Percentiles rank a stretch among this genome's conserved stretches.
phyloP scores from a whole-genome alignment of 2,888 invertebrate genomes.

The Liodrosophila aerea region DNA sequence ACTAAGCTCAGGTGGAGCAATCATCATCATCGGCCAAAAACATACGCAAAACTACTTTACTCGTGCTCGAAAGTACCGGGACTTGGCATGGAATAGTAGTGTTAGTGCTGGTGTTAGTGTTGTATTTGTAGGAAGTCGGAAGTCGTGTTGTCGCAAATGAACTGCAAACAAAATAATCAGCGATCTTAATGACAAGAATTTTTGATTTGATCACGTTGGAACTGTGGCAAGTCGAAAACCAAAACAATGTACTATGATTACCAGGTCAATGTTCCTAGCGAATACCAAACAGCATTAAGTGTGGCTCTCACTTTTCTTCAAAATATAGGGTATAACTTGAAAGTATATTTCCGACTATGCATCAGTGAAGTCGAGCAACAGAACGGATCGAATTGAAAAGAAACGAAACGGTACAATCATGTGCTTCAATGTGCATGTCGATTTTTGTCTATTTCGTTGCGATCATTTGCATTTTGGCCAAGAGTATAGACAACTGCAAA shows the following conservation, averaged over 20 bases:
- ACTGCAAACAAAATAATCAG: slow-evolving; percentile 55
- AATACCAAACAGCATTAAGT: background rate
- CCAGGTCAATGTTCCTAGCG: slow-evolving; percentile 38
- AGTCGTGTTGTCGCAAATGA: slow-evolving; percentile 25
- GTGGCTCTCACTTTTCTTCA: slow-evolving; percentile 16
- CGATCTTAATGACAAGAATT: slow-evolving; percentile 63
- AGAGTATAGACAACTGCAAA: slow-evolving; percentile 24
- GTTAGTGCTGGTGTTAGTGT: no score
- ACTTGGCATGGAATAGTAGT: background rate
- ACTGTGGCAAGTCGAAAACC: slow-evolving; percentile 18
- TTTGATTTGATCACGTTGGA: slow-evolving; percentile 49
- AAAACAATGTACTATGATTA: slow-evolving; percentile 27
- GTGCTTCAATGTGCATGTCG: no score
- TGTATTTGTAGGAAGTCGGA: slow-evolving; percentile 10
- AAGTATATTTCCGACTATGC: background rate
- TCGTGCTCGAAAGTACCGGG: background rate
- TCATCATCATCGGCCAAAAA: slow-evolving; percentile 66
- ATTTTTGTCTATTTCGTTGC: background rate
- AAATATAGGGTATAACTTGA: background rate
- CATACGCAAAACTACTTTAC: slow-evolving; percentile 42
- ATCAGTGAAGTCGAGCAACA: background rate
- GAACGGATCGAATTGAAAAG: background rate
- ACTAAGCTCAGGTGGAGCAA: slow-evolving; percentile 25
- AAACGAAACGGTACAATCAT: slow-evolving; percentile 23
- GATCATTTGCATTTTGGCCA: slow-evolving; percentile 66